Conservation (phyloP, 2,888 invertebrate species). For the Xestia rhomboidea region DNA sequence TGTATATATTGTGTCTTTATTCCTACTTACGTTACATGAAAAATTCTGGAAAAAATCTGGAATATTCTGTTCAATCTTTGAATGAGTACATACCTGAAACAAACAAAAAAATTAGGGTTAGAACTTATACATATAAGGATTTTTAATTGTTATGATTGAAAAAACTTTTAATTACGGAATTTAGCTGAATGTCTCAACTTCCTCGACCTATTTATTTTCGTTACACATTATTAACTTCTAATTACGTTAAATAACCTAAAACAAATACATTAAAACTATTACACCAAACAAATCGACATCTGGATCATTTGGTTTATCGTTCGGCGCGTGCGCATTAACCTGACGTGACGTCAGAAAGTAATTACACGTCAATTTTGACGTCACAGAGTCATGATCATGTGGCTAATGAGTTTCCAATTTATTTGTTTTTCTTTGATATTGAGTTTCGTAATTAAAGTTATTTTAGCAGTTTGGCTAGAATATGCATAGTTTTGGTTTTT, state of each 20-base stretch:
- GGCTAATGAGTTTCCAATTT: constrained; percentile 43
- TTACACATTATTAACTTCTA: constrained; percentile 26
- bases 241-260: constrained; percentile 56
- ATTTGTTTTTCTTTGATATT: constrained; percentile 53
- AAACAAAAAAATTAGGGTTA: neutral
- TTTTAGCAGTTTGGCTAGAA: constrained; percentile 28
- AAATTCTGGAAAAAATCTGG: neutral
- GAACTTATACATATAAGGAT: neutral
- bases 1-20: neutral
- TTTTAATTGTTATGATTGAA: too few relatives aligned
- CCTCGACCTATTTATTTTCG: constrained; percentile 28
- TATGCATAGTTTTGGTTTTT: constrained; percentile 10
- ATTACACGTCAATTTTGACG: constrained; percentile 58
- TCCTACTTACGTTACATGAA: neutral
- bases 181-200: constrained; percentile 10
- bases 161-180: constrained; percentile 2
- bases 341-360: constrained; percentile 55
- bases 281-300: constrained; percentile 64
- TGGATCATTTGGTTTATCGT: constrained; percentile 47
- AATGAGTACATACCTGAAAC: constrained; percentile 8
- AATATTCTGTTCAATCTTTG: neutral
- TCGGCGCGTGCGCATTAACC: constrained; percentile 47
- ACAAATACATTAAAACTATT: constrained; percentile 53
- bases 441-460: constrained; percentile 32
- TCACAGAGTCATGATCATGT: constrained; percentile 40